Evolutionary conservation across 1,140 invertebrate species (phyloP), one percentile per base, ranked within the genome.

Genomic region (Callitettix versicolor): DNA sequence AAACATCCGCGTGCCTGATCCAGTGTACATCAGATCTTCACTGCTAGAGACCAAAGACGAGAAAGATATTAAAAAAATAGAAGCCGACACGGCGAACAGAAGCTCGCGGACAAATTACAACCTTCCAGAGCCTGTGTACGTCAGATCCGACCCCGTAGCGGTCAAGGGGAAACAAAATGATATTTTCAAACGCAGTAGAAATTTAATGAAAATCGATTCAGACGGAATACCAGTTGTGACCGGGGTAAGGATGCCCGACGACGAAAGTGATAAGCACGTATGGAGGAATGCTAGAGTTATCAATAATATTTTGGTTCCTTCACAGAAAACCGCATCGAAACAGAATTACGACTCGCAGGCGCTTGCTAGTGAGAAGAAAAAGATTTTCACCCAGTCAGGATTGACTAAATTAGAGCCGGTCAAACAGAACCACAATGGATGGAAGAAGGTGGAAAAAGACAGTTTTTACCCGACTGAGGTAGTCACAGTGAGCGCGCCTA

Each of bases 231-330:
- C 85, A 0, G 76, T 89, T 24, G 84, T 91, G 26, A 82, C 87
- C 51, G 88, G 88, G 0, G 76, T 86, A 1, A 76, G 87, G 51
- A 79, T 89, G 17, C 87, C 88, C 0, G 88, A 92, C 60, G 85
- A 88, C 52, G 85, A 87, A 42, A 79, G 79, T 42, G 88, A 91
- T 62, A 82, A 81, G 53, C 83, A 86, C 63, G 83, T 79, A 1
- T 92, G 87, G 87, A 75, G 88, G 46, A 91, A 91, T 69, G 88
- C 88, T 0, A 71, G 88, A 55, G 86, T 92, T 1, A 86, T 91
- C 21, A 90, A 91, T 62, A 84, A 85, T 41, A 79, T 85, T 66
- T 64, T 91, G 18, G 69, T 87, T 2, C 63, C 61, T 30, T 60
- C 62, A n/a, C 58, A 61, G 21, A 63, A 64, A 47, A 58, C 36